Percentiles rank a stretch among this genome's conserved stretches.
Evolutionary conservation across 1,140 invertebrate species (phyloP).

Genomic region (Trichonephila inaurata): DNA sequence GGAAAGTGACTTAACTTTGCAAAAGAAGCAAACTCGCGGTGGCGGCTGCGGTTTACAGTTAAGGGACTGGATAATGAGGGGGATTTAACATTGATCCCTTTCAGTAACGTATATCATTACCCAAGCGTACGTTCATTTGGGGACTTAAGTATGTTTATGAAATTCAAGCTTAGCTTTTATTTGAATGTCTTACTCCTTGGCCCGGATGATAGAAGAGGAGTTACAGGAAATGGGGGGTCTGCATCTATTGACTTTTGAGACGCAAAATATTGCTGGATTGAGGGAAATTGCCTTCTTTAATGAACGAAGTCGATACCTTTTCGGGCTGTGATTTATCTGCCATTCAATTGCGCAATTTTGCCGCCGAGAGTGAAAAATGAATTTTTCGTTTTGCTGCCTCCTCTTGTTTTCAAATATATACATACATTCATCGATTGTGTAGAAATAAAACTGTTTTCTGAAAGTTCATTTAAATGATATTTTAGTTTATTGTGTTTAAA

Average conservation of each 20-base stretch:
- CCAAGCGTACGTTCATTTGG: slow-evolving; percentile 74
- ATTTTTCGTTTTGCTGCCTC: too few species aligned
- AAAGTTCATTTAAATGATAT: too few species aligned
- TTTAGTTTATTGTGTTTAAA: too few species aligned
- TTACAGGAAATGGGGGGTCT: not conserved
- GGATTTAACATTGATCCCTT: slow-evolving; percentile 76
- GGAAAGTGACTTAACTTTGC: slow-evolving; percentile 74
- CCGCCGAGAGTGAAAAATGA: not conserved
- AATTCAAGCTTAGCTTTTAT: slow-evolving; percentile 75
- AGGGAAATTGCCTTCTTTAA: slow-evolving; percentile 47
- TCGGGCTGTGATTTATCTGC: slow-evolving; percentile 28
- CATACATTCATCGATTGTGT: too few species aligned
- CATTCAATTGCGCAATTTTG: not conserved
- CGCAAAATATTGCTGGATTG: slow-evolving; percentile 21
- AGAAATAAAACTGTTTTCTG: too few species aligned
- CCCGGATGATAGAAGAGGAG: not conserved
- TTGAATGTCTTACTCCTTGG: slow-evolving; percentile 41
- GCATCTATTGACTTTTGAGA: slow-evolving; percentile 57
- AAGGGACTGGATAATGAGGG: slow-evolving; percentile 75
- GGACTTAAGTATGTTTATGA: slow-evolving; percentile 76
- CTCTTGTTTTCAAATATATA: too few species aligned
- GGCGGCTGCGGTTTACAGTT: slow-evolving; percentile 73
- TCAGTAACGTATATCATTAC: slow-evolving; percentile 76
- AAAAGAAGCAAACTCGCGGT: slow-evolving; percentile 70
- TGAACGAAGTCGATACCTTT: slow-evolving; percentile 20